phyloP scores from a whole-genome alignment of 2,888 invertebrate genomes.

The Herminia tarsipennalis region DNA sequence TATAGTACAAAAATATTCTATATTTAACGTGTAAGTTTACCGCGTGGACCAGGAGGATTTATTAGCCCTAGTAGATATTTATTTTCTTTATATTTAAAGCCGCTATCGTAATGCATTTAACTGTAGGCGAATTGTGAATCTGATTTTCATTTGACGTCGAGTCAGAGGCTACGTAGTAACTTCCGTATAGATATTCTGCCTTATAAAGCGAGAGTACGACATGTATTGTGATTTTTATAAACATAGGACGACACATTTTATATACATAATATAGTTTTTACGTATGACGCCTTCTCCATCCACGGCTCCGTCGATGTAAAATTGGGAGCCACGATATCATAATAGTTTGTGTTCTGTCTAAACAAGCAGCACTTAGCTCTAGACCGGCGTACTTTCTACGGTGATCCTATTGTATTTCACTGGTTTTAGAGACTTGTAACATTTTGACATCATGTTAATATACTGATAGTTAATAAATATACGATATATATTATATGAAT shows the following conservation, averaged over 20 bases:
- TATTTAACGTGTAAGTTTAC: slow-evolving; percentile 77
- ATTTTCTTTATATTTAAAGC: slow-evolving; percentile 77
- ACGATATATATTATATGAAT: slow-evolving; percentile 22
- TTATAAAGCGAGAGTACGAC: slow-evolving; percentile 41
- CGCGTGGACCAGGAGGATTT: slow-evolving; percentile 79
- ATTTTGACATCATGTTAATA: slow-evolving; percentile 51
- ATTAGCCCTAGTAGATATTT: slow-evolving; percentile 77
- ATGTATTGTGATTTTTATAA: slow-evolving; percentile 34
- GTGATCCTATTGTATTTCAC: slow-evolving; percentile 26
- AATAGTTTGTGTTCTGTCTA: slow-evolving; percentile 15
- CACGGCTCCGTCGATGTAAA: slow-evolving; percentile 15
- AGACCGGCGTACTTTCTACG: slow-evolving; percentile 22
- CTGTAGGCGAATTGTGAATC: slow-evolving; percentile 68
- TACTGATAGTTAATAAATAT: slow-evolving; percentile 35
- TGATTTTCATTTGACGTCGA: slow-evolving; percentile 63
- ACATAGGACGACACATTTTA: slow-evolving; percentile 29
- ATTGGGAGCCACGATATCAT: slow-evolving; percentile 18
- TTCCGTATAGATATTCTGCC: slow-evolving; percentile 43
- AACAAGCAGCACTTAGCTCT: slow-evolving; percentile 38
- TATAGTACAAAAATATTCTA: slow-evolving; percentile 81
- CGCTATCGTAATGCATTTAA: slow-evolving; percentile 76
- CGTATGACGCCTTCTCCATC: slow-evolving; percentile 18
- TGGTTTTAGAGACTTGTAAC: slow-evolving; percentile 31
- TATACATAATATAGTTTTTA: slow-evolving; percentile 19
- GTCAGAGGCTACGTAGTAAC: slow-evolving; percentile 60